phyloP scores from a whole-genome alignment of 2,888 invertebrate genomes.

The Lasioglossum calceatum region DNA sequence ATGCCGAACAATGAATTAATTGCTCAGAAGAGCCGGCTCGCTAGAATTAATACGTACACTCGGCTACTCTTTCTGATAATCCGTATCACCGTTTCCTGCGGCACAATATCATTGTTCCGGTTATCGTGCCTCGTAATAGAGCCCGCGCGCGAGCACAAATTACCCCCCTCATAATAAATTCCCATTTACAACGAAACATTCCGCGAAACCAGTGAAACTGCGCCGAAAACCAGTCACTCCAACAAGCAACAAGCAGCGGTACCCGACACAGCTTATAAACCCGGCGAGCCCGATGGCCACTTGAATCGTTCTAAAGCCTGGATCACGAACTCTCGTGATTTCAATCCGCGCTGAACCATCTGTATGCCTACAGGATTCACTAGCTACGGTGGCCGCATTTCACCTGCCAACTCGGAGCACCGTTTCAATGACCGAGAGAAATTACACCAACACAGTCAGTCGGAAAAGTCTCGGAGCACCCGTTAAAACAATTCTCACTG shows the following conservation, averaged over 20 bases:
- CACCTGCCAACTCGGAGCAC: background rate
- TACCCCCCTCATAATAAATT: slow-evolving; percentile 18
- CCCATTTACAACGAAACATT: slow-evolving; percentile 11
- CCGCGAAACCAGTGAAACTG: background rate
- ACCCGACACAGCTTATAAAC: slow-evolving; percentile 8
- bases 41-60: background rate
- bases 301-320: background rate
- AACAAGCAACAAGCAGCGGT: background rate
- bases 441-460: background rate
- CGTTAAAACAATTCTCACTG: too few species aligned
- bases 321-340: slow-evolving; percentile 16
- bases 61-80: slow-evolving; percentile 10
- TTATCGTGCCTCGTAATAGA: slow-evolving; percentile 1
- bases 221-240: slow-evolving; percentile 8
- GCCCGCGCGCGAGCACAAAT: background rate
- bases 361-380: background rate
- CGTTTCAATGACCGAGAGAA: background rate
- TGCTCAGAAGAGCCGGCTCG: background rate
- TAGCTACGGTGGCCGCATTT: background rate
- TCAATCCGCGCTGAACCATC: slow-evolving; percentile 17
- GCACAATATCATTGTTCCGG: background rate
- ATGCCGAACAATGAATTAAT: background rate
- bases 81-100: background rate
- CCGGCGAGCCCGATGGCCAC: slow-evolving; percentile 10
- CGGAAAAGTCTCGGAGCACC: background rate